Evolutionary conservation across 2,113 vertebrate genomes (phyloP).

Genomic region (Phalacrocorax carbo): DNA sequence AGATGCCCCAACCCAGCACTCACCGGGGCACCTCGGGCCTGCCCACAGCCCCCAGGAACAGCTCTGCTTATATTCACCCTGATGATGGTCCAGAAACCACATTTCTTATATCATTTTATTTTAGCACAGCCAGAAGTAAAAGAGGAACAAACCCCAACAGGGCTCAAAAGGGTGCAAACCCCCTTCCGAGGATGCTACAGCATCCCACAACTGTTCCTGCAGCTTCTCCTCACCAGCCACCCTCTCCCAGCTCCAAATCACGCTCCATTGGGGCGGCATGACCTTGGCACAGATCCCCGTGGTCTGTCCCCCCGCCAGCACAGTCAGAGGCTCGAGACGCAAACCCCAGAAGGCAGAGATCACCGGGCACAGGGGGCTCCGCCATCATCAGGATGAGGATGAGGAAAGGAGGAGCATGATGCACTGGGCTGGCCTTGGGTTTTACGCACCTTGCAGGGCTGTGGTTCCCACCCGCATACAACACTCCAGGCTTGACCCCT

Average conservation of each 20-base stretch:
- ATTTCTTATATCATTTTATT: background rate
- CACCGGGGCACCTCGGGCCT: rapidly evolving
- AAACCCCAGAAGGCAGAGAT: background rate
- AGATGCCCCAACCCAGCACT: rapidly evolving
- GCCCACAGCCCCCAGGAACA: rapidly evolving
- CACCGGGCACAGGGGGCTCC: background rate
- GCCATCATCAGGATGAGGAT: background rate
- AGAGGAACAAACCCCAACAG: rapidly evolving
- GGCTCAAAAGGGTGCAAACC: background rate
- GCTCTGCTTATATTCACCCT: background rate
- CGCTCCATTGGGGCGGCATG: rapidly evolving
- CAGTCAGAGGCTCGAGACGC: rapidly evolving
- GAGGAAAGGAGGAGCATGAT: background rate
- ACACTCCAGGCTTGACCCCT: background rate
- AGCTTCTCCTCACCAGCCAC: background rate
- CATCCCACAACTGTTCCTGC: background rate
- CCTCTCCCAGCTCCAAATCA: background rate
- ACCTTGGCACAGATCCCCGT: background rate
- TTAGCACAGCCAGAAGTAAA: background rate
- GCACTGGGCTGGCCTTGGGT: too few species aligned
- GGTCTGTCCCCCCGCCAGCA: background rate
- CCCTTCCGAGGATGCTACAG: background rate
- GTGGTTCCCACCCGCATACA: too few species aligned
- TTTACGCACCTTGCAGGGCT: background rate
- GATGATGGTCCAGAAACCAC: background rate